Evolutionary conservation across 2,797 vertebrate genomes (phyloP).

Genomic region (Chelonia mydas): DNA sequence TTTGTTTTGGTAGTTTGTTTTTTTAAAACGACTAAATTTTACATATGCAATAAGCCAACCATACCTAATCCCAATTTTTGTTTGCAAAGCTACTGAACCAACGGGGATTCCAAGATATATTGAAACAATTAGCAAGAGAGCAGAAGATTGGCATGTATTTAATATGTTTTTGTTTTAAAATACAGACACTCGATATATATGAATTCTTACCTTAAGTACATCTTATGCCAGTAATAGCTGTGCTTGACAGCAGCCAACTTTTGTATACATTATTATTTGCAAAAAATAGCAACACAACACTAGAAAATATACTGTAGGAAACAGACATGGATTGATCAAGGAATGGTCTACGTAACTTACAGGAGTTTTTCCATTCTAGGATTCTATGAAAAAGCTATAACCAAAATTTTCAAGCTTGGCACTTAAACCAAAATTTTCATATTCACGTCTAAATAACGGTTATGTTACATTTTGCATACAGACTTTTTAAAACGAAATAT

Average conservation of each 20-base stretch:
- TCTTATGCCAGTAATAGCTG: neutral
- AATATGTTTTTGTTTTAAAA: too few relatives aligned
- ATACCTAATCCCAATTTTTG: neutral
- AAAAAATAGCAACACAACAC: slow-evolving; percentile 5
- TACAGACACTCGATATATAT: neutral
- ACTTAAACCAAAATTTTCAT: slow-evolving; percentile 32
- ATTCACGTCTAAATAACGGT: slow-evolving; percentile 51
- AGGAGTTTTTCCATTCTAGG: neutral
- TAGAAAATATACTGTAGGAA: neutral
- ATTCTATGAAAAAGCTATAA: neutral
- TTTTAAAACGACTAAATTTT: neutral
- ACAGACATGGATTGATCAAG: neutral
- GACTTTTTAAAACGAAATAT: slow-evolving; percentile 18
- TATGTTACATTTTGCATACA: slow-evolving; percentile 50
- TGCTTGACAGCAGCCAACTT: neutral
- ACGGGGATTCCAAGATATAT: neutral
- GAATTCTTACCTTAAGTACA: neutral
- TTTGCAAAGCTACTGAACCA: neutral
- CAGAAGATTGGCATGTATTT: neutral
- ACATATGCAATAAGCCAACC: neutral
- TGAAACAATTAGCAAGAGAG: slow-evolving; percentile 20
- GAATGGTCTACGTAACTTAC: neutral
- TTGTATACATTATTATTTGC: neutral
- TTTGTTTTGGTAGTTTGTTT: neutral
- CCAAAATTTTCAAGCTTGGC: neutral